These are phyloP conservation scores for Hypotaenidia philippensis DNA, from an alignment of 2,797 vertebrate genomes.

Conservation along the genomic window DNA sequence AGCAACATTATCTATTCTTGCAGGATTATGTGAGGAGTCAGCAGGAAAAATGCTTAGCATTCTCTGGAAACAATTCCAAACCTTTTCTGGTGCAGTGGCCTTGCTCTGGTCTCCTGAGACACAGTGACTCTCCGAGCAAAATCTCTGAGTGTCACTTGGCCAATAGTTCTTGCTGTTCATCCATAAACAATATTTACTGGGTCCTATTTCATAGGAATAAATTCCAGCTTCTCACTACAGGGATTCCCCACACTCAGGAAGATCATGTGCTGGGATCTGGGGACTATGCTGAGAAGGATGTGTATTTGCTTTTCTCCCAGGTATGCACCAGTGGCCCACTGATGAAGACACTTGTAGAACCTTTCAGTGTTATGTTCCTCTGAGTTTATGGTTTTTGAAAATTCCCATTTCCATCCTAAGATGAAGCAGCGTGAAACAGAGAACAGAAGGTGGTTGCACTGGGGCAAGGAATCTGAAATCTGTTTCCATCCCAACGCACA, in stretches of 20 bases:
- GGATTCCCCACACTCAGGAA: neutral
- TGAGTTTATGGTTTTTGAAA: neutral
- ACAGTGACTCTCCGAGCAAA: neutral
- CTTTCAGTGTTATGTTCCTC: neutral
- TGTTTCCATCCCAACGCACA: neutral
- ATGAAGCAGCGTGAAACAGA: neutral
- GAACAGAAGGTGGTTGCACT: neutral
- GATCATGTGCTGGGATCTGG: neutral
- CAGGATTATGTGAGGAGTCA: neutral
- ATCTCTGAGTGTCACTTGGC: neutral
- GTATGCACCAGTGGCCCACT: neutral
- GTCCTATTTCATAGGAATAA: neutral
- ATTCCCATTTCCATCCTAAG: neutral
- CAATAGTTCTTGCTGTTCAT: neutral
- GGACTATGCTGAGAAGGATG: neutral
- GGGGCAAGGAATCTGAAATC: neutral
- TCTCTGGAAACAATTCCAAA: neutral
- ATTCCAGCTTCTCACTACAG: neutral
- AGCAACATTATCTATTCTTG: neutral
- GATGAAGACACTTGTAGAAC: neutral
- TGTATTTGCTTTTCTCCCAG: neutral
- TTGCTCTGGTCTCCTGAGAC: neutral
- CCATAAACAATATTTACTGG: neutral
- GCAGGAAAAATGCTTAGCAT: neutral
- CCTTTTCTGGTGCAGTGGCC: neutral